These are phyloP conservation scores for Rhyacichthys aspro DNA, from an alignment of 2,797 vertebrate genomes.

Conservation along the genomic window DNA sequence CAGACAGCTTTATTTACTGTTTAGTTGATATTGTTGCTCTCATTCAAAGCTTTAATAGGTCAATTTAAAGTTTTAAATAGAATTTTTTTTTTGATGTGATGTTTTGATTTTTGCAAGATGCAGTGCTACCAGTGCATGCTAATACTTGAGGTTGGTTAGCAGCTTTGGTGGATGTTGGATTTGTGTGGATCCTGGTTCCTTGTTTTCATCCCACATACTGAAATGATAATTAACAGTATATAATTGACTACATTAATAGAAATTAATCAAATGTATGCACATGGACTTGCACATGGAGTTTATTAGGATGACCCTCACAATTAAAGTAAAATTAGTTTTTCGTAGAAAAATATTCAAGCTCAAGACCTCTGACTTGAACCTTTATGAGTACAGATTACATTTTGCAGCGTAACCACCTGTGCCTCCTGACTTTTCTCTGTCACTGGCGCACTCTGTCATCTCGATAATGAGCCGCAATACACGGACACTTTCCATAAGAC, in stretches of 20 bases:
- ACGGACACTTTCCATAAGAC: slow-evolving; percentile 42
- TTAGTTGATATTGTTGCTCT: not conserved
- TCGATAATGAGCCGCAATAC: slow-evolving; percentile 50
- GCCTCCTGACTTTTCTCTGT: slow-evolving; percentile 25
- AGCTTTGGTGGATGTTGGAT: too few species aligned
- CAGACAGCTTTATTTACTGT: not conserved
- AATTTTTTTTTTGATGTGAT: too few species aligned
- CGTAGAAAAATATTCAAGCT: slow-evolving; percentile 27
- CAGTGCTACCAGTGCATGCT: not conserved
- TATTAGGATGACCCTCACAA: slow-evolving; percentile 16
- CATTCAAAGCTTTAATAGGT: not conserved
- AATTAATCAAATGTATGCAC: too few species aligned
- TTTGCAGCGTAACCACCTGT: not conserved
- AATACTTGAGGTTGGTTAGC: too few species aligned
- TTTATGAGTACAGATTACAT: slow-evolving; percentile 26
- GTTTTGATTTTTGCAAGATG: too few species aligned
- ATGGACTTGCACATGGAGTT: not conserved
- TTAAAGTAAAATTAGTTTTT: slow-evolving; percentile 48
- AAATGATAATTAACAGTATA: too few species aligned
- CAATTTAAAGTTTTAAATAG: too few species aligned
- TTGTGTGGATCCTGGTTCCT: too few species aligned
- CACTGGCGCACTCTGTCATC: slow-evolving; percentile 35
- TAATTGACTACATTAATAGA: too few species aligned
- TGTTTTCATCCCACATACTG: too few species aligned
- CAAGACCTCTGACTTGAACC: slow-evolving; percentile 2